Base-by-base conservation (phyloP, 1,140 invertebrate species). In the Tetramorium parvispinum region DNA sequence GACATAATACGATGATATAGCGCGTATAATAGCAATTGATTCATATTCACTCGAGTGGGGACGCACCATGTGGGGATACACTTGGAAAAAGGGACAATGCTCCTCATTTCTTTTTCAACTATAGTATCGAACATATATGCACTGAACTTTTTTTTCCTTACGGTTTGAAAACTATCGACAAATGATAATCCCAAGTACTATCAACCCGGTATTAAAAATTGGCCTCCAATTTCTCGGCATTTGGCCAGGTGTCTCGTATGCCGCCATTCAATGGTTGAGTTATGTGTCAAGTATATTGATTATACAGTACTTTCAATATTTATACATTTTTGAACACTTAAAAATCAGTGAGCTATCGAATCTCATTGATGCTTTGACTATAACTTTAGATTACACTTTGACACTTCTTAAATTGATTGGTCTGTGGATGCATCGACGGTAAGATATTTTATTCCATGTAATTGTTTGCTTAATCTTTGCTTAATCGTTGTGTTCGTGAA, bases 381-480 rank as follows among this genome's bases (percentile, higher is more conserved):
- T 59, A 13, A 75, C 53, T 24, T 6, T 85, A 49, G 13, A 71
- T 8, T 49, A 61, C 6, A 85, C 18, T 46, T 59, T 85, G 43
- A 73, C 43, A 4, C 2, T 66, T n/a, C 4, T 85, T 24, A 85
- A 85, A 24, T 10, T 85, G 8, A n/a, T 8, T 16, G 18, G 18
- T 21, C 18, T 85, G 37, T 85, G 81, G 81, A 51, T 37, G 18
- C 40, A 85, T 63, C 81, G 57, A 18, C 53, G 70, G 81, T 85
- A 85, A 79, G 46, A 65, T 65, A 10, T 51, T 4, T 2, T 49
- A 24, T 16, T 37, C 3, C 3, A n/a, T 43, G 11, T 10, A 46
- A 49, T 24, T 7, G 3, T 24, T 49, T 4, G n/a, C n/a, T n/a
- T n/a, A n/a, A 5, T 13, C 0, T 79, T 40, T 79, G 6, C 7